phyloP scores from a whole-genome alignment of 64 coral and sea anemone genomes.

The Anthopleura sola region DNA sequence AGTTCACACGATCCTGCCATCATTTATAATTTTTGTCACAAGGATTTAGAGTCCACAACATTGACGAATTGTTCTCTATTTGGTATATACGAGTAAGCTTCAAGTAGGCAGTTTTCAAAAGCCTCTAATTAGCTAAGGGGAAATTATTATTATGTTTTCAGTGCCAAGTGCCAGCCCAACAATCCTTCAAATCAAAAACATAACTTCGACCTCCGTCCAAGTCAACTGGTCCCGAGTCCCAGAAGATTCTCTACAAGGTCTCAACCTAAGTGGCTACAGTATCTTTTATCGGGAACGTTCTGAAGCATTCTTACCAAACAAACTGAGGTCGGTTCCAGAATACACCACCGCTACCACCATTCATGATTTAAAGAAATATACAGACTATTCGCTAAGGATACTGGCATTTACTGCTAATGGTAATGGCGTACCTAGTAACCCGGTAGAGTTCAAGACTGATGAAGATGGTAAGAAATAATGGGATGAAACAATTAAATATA shows the following conservation, averaged over 20 bases:
- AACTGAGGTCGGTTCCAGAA: conserved; percentile 9
- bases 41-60: too few species aligned
- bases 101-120: too few species aligned
- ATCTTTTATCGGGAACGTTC: conserved; percentile 29
- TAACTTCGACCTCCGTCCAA: conserved; percentile 36
- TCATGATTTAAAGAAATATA: conserved; percentile 13
- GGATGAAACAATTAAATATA: too few species aligned
- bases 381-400: conserved; percentile 31
- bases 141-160: background rate
- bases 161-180: conserved; percentile 34
- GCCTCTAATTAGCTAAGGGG: too few species aligned
- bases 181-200: background rate
- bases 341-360: background rate
- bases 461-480: conserved; percentile 48
- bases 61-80: too few species aligned
- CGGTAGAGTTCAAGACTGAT: conserved; percentile 26
- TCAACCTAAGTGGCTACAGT: conserved; percentile 24
- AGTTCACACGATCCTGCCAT: too few species aligned
- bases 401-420: conserved; percentile 48
- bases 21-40: too few species aligned
- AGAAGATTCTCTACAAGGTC: background rate
- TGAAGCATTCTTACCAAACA: background rate
- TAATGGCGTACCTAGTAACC: conserved; percentile 45
- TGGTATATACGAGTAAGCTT: too few species aligned
- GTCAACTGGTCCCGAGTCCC: conserved; percentile 23